A percentile compares a stretch with the other conserved stretches of the same genome.
Evolutionary conservation across 2,797 vertebrate genomes (phyloP).

Genomic region (Phalanger gymnotis): DNA sequence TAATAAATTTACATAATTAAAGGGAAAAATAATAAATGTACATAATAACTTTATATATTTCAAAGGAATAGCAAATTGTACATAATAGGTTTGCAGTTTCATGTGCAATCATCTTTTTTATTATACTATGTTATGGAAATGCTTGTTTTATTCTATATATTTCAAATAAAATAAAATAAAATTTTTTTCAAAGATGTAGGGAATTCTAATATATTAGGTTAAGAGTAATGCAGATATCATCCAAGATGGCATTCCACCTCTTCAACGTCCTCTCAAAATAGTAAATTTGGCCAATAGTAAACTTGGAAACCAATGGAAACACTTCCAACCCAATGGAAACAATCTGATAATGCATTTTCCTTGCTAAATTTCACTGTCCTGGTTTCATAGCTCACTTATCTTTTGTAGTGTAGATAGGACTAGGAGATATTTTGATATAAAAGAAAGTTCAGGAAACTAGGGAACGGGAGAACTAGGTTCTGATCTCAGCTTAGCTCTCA

Average conservation of each 20-base stretch:
- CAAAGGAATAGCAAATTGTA: no score
- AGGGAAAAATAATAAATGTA: no score
- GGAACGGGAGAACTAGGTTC: background rate
- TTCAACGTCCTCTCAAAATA: background rate
- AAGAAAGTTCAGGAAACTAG: background rate
- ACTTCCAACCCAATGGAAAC: background rate
- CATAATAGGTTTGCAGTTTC: no score
- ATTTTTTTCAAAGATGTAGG: background rate
- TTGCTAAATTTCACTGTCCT: background rate
- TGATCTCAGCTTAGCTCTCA: background rate
- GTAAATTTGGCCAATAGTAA: background rate
- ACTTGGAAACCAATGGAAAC: background rate
- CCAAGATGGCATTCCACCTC: background rate
- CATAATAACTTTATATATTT: no score
- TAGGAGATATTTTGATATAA: background rate
- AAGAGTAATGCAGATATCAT: constrained; percentile 6
- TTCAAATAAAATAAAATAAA: constrained; percentile 31
- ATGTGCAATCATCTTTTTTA: no score
- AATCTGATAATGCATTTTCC: background rate
- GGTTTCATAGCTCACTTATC: background rate
- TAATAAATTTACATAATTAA: no score
- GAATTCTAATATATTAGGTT: background rate
- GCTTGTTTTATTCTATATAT: background rate
- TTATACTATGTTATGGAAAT: background rate
- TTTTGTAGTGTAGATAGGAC: background rate